A percentile compares a stretch with the other conserved stretches of the same genome.
Evolutionary conservation across 2,113 vertebrate genomes (phyloP).

Genomic region (Saguinus midas): DNA sequence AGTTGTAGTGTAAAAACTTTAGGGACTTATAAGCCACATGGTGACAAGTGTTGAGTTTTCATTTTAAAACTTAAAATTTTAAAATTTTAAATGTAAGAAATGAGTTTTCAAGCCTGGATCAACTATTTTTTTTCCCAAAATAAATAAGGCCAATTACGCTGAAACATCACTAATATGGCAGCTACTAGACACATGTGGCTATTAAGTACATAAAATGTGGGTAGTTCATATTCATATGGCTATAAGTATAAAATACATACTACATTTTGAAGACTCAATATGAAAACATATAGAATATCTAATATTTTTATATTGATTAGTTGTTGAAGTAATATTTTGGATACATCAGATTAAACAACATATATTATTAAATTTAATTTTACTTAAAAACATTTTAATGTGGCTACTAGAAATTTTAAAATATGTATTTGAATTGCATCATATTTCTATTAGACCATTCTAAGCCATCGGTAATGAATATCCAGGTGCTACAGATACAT

Average conservation of each 20-base stretch:
- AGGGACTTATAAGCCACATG: not conserved
- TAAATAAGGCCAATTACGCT: not conserved
- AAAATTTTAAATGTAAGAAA: not conserved
- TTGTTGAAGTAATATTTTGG: not conserved
- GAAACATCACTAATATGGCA: not conserved
- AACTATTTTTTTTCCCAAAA: not conserved
- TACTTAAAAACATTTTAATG: not conserved
- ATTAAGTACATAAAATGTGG: not conserved
- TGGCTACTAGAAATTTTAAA: conserved; percentile 22
- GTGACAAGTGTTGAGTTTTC: not conserved
- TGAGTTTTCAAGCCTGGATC: not conserved
- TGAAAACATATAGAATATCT: not conserved
- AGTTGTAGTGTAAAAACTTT: not conserved
- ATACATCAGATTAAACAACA: not conserved
- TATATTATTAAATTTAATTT: conserved; percentile 29
- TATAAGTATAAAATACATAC: not conserved
- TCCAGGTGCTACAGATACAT: not conserved
- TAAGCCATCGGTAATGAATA: not conserved
- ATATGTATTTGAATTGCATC: not conserved
- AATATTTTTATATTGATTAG: conserved; percentile 14
- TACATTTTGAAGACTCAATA: not conserved
- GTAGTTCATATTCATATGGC: not conserved
- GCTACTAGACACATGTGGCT: not conserved
- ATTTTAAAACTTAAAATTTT: not conserved
- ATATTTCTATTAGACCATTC: not conserved